Conservation (phyloP, 2,113 vertebrate species). For the Copsychus sechellarum region DNA sequence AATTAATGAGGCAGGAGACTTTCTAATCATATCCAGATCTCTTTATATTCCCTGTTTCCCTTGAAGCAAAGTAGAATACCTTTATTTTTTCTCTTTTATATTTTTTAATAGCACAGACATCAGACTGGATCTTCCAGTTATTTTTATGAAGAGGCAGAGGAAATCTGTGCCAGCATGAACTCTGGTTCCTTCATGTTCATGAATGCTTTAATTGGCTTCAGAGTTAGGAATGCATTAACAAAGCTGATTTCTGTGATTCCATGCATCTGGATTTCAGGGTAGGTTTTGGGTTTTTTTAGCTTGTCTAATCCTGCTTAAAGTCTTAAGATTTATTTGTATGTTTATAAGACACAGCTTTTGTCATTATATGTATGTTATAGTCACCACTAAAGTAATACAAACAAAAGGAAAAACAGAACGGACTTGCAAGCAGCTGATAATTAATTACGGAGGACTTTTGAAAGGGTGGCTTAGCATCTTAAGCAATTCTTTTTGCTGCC, state of each 20-base stretch:
- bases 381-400: conserved; percentile 36
- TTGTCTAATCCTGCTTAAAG: conserved; percentile 54
- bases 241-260: conserved; percentile 57
- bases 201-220: conserved; percentile 55
- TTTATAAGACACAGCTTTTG: conserved; percentile 45
- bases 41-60: neutral
- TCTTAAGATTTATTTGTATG: conserved; percentile 59
- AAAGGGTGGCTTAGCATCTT: conserved; percentile 48
- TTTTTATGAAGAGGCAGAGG: conserved; percentile 21
- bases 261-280: conserved; percentile 44
- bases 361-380: conserved; percentile 31
- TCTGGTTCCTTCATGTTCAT: neutral
- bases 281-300: neutral
- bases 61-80: neutral
- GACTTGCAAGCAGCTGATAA: conserved; percentile 51
- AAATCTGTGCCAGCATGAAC: conserved; percentile 14
- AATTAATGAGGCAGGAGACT: neutral
- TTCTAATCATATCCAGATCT: neutral
- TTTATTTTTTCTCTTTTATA: neutral
- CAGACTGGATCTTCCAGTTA: neutral
- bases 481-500: conserved; percentile 58
- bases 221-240: conserved; percentile 43
- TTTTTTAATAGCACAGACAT: neutral
- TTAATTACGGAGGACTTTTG: conserved; percentile 62
- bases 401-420: conserved; percentile 47